Evolutionary conservation across 1,140 invertebrate species (phyloP), one percentile per base, ranked within the genome.

Genomic region (Eciton burchellii): DNA sequence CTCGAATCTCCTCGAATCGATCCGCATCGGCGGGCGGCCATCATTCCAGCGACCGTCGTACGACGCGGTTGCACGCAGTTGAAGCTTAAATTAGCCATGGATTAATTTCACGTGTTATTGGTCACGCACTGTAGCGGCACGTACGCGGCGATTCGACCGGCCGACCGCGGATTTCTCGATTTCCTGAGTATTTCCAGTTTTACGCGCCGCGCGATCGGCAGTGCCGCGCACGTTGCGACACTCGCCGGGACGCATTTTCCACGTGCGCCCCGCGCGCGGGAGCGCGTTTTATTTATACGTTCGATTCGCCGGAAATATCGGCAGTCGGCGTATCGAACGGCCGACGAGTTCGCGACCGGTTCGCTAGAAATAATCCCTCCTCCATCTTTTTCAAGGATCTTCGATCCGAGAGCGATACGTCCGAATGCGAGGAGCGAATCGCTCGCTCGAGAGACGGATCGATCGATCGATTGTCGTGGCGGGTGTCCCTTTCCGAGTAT

Each of bases 41-140:
- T 47, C 59, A 73, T 47, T 59, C 41, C 11, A 72, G 41, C 45
- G 12, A 16, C 19, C 29, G 16, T 26, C 49, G 52, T 73, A 59
- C 14, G 35, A 59, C 41, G 16, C 21, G 16, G 8, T 57, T 24
- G 1, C 19, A 73, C 19, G 41, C 4, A 35, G 35, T 35, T 35
- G 35, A 57, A 72, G 56, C 41, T 72, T 57, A 57, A 72, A 43
- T 72, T 72, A 57, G 35, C 16, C 19, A 19, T 43, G 62, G 52
- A 72, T 45, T 72, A 72, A 59, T 72, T 72, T 72, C 21, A 72
- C 19, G 35, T 54, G 16, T 56, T 66, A 66, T 66, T 66, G 21
- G 43, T 66, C 43, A 66, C 19, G 43, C 43, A 14, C 19, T 66
- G 5, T 21, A 9, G 21, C 43, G 14, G 12, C 62, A 47, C 43